A percentile compares a stretch with the other conserved stretches of the same genome.
phyloP scores from a whole-genome alignment of 2,888 invertebrate species.

The Physocephala rufipes region DNA sequence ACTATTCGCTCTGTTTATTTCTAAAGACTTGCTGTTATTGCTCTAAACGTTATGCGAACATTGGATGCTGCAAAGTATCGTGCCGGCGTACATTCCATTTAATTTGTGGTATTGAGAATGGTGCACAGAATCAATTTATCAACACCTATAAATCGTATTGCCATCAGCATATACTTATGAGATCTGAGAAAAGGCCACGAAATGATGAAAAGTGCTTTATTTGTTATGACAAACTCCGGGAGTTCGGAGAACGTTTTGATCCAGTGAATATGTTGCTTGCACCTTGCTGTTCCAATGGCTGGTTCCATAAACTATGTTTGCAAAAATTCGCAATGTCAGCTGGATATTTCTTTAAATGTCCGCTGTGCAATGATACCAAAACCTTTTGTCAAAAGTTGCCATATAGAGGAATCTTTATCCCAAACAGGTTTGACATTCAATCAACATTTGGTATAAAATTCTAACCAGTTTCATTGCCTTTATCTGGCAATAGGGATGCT shows the following conservation, averaged over 20 bases:
- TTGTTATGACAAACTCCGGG: slow-evolving; percentile 70
- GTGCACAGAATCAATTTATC: slow-evolving; percentile 73
- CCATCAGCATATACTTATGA: slow-evolving; percentile 44
- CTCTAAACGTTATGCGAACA: slow-evolving; percentile 72
- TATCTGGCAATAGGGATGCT: slow-evolving; percentile 73
- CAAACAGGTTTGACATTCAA: slow-evolving; percentile 79
- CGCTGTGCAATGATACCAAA: slow-evolving; percentile 79
- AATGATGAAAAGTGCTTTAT: slow-evolving; percentile 70
- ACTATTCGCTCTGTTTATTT: slow-evolving; percentile 45
- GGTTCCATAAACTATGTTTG: slow-evolving; percentile 80
- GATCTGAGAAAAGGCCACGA: slow-evolving; percentile 28
- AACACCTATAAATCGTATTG: slow-evolving; percentile 70
- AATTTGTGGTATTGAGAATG: slow-evolving; percentile 75
- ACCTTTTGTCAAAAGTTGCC: slow-evolving; percentile 63
- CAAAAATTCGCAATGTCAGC: slow-evolving; percentile 77
- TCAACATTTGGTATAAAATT: background rate
- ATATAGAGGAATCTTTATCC: slow-evolving; percentile 78
- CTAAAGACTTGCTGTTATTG: slow-evolving; percentile 77
- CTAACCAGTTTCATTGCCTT: background rate
- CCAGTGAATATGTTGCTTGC: slow-evolving; percentile 71
- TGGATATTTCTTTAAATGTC: slow-evolving; percentile 87
- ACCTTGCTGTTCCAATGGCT: slow-evolving; percentile 80
- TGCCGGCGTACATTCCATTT: slow-evolving; percentile 80
- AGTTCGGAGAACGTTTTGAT: slow-evolving; percentile 56
- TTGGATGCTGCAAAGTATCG: slow-evolving; percentile 73